A percentile compares a stretch with the other conserved stretches of the same genome.
Conservation (phyloP, 1,140 invertebrate species). For the Phenacoccus solenopsis region DNA sequence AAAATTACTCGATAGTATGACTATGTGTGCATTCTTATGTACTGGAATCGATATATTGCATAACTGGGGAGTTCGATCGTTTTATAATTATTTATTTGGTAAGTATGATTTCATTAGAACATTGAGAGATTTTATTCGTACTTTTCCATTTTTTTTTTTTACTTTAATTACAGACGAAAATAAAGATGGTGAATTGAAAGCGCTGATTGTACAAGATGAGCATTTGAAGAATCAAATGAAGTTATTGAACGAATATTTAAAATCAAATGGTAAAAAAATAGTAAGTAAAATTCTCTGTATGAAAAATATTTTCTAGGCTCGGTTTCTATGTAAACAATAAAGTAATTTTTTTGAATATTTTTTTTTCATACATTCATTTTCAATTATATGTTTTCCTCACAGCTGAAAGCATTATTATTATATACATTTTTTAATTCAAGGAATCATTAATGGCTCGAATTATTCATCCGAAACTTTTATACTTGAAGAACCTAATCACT, state of each 20-base stretch:
- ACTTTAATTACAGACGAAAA: background rate
- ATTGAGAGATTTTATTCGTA: too few species aligned
- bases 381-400: background rate
- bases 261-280: background rate
- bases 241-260: slow-evolving; percentile 3
- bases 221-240: slow-evolving; percentile 7
- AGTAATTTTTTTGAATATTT: too few species aligned
- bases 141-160: too few species aligned
- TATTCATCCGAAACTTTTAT: background rate
- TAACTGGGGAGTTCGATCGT: slow-evolving; percentile 5
- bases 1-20: background rate
- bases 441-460: background rate
- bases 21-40: background rate
- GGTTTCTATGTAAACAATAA: too few species aligned
- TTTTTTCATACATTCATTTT: background rate
- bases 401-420: too few species aligned
- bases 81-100: slow-evolving; percentile 6
- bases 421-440: too few species aligned
- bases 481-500: background rate
- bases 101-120: background rate
- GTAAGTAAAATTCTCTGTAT: background rate
- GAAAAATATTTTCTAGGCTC: too few species aligned
- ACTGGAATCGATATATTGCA: background rate
- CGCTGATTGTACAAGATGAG: background rate
- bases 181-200: background rate